phyloP scores from a whole-genome alignment of 1,140 invertebrate genomes.

The Euwallacea fornicatus region DNA sequence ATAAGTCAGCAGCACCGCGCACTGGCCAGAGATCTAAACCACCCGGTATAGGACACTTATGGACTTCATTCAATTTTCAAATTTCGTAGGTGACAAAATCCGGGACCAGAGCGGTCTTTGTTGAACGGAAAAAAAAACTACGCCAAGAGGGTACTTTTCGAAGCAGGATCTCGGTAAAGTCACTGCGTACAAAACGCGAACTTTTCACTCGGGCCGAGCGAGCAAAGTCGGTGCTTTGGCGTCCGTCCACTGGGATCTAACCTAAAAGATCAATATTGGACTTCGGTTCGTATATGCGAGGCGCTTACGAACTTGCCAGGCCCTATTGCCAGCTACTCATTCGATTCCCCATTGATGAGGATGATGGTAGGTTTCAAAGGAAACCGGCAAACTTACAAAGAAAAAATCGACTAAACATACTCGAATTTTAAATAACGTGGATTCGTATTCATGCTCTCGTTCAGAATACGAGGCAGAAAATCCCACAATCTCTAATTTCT shows the following conservation, averaged over 20 bases:
- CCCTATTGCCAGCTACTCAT: slow-evolving; percentile 3
- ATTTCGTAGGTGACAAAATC: too few species aligned
- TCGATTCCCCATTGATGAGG: too few species aligned
- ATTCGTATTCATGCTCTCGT: too few species aligned
- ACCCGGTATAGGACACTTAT: slow-evolving; percentile 39
- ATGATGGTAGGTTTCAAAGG: too few species aligned
- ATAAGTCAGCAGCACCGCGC: slow-evolving; percentile 27
- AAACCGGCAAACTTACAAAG: too few species aligned
- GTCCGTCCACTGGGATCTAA: slow-evolving; percentile 48
- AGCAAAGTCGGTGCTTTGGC: slow-evolving; percentile 32
- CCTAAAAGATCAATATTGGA: slow-evolving; percentile 51
- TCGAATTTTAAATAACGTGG: too few species aligned
- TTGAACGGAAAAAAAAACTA: neutral
- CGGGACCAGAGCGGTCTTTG: too few species aligned
- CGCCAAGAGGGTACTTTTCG: slow-evolving; percentile 9
- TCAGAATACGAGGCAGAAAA: too few species aligned
- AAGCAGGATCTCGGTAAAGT: slow-evolving; percentile 16
- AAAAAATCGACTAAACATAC: too few species aligned
- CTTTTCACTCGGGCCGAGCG: slow-evolving; percentile 38
- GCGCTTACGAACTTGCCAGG: slow-evolving; percentile 30
- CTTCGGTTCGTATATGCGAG: slow-evolving; percentile 36
- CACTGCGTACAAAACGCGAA: slow-evolving; percentile 35
- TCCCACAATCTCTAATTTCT: too few species aligned
- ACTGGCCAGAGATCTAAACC: slow-evolving; percentile 40
- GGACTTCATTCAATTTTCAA: too few species aligned